These are phyloP conservation scores for Amphiprion ocellaris DNA, from an alignment of 2,113 vertebrate species.

Conservation along the genomic window DNA sequence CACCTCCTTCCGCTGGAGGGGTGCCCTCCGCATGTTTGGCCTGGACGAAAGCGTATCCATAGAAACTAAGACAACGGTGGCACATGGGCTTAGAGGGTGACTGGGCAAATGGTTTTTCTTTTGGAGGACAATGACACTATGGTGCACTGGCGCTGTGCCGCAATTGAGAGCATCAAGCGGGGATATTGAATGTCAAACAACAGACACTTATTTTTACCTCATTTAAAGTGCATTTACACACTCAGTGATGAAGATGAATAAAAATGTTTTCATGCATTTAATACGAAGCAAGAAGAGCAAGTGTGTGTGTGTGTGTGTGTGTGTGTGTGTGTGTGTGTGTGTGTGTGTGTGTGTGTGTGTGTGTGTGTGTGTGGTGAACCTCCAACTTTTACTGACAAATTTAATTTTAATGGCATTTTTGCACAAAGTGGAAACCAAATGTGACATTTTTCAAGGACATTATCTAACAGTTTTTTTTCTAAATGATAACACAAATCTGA, in stretches of 20 bases:
- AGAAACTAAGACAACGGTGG: conserved; percentile 79
- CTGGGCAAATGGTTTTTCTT: conserved; percentile 60
- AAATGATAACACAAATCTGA: background rate
- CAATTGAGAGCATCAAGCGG: conserved; percentile 53
- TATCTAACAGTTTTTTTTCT: background rate
- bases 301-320: background rate
- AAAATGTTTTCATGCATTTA: conserved; percentile 21
- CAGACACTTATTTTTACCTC: conserved; percentile 40
- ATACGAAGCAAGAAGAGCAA: background rate
- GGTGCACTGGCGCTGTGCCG: conserved; percentile 63
- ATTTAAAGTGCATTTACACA: conserved; percentile 59
- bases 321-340: background rate
- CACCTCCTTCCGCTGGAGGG: conserved; percentile 71
- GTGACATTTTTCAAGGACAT: background rate
- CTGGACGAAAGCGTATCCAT: conserved; percentile 78
- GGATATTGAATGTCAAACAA: conserved; percentile 57
- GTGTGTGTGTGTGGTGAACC: background rate
- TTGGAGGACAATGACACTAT: conserved; percentile 65
- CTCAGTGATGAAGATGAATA: conserved; percentile 35
- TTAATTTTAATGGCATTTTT: background rate
- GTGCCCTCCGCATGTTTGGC: conserved; percentile 75
- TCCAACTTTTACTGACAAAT: background rate
- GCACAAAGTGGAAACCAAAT: background rate
- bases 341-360: conserved; percentile 3
- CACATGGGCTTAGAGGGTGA: conserved; percentile 74